A percentile compares a stretch with the other conserved stretches of the same genome.
Evolutionary conservation across 2,888 invertebrate genomes (phyloP).

Genomic region (Clepsis dumicolana): DNA sequence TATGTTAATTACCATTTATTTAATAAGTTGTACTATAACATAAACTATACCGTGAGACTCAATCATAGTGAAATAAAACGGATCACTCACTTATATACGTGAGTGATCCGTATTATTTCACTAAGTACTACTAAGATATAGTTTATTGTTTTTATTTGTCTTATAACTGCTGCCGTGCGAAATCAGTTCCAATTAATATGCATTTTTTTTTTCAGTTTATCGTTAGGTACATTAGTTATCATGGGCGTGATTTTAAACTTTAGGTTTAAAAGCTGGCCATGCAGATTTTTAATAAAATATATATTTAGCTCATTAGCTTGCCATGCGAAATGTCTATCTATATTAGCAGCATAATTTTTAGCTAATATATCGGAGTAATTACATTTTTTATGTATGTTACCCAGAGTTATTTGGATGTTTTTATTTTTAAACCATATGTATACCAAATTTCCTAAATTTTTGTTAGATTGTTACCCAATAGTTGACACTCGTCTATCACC

Average conservation of each 20-base stretch:
- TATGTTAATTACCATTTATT: too few relatives aligned
- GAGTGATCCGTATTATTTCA: too few relatives aligned
- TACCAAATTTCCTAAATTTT: too few relatives aligned
- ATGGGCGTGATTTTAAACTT: not conserved
- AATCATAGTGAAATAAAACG: too few relatives aligned
- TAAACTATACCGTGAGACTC: too few relatives aligned
- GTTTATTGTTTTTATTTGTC: not conserved
- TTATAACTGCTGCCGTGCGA: constrained; percentile 10
- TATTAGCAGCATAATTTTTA: not conserved
- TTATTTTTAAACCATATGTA: too few relatives aligned
- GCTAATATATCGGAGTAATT: not conserved
- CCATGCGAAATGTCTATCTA: constrained; percentile 22
- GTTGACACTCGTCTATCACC: too few relatives aligned
- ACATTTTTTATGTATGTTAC: not conserved
- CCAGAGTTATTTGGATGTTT: too few relatives aligned
- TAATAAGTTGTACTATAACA: too few relatives aligned
- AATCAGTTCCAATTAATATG: not conserved
- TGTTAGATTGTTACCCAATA: too few relatives aligned
- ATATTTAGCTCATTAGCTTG: constrained; percentile 13
- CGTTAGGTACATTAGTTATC: not conserved
- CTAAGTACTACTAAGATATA: not conserved
- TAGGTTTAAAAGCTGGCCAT: constrained; percentile 21
- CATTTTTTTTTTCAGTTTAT: not conserved
- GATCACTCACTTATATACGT: too few relatives aligned
- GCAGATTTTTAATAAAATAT: not conserved